Conservation (phyloP, 2,888 invertebrate genomes). For the Phyto melanocephala region DNA sequence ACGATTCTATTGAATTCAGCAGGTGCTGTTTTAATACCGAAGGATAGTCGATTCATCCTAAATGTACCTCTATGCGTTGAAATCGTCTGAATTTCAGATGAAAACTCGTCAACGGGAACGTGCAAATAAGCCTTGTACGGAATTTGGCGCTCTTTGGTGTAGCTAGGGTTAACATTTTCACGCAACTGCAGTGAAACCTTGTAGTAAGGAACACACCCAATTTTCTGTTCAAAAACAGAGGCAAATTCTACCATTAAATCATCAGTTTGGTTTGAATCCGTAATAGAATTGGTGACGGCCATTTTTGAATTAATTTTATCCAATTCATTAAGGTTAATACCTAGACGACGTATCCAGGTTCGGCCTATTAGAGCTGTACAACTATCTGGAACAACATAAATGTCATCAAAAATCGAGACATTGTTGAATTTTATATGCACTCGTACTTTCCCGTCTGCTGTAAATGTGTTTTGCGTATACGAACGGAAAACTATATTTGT, state of each 20-base stretch:
- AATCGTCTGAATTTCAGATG: slow-evolving; percentile 4
- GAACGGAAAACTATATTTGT: no score
- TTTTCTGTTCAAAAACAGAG: no score
- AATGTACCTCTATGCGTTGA: slow-evolving; percentile 36
- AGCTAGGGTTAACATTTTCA: slow-evolving; percentile 16
- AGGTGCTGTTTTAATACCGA: no score
- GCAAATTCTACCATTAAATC: slow-evolving; percentile 8
- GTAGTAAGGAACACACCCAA: slow-evolving; percentile 28
- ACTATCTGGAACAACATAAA: slow-evolving; percentile 21
- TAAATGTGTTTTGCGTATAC: no score
- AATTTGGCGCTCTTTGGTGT: slow-evolving; percentile 34
- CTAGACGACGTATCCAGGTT: no score
- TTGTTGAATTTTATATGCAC: slow-evolving; percentile 10
- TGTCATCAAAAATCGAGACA: neutral
- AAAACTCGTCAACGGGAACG: neutral
- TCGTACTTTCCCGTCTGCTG: slow-evolving; percentile 7
- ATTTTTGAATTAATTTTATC: neutral
- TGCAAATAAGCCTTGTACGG: slow-evolving; percentile 44
- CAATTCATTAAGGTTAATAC: slow-evolving; percentile 18
- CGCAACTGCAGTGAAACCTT: slow-evolving; percentile 29
- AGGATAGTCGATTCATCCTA: no score
- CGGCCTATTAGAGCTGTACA: slow-evolving; percentile 29
- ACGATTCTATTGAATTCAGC: no score
- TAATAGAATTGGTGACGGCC: neutral
- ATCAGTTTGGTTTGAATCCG: neutral